A percentile compares a stretch with the other conserved stretches of the same genome.
These are phyloP conservation scores for Clepsis dumicolana DNA, from an alignment of 2,888 invertebrate genomes.

Conservation along the genomic window DNA sequence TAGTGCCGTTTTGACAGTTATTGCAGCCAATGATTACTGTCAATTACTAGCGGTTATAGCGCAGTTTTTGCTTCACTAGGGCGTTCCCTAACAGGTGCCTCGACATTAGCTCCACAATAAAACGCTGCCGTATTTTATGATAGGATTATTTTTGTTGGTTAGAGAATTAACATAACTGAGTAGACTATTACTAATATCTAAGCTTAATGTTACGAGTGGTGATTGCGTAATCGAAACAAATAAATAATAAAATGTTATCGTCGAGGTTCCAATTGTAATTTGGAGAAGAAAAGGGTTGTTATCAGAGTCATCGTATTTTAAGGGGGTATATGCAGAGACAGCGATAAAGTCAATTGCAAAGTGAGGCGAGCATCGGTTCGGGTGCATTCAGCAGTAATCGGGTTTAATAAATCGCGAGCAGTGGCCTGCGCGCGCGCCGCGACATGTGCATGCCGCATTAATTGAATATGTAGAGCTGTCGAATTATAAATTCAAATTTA, in stretches of 20 bases:
- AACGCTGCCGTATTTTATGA: constrained; percentile 50
- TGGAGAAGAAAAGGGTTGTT: constrained; percentile 49
- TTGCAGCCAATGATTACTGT: constrained; percentile 81
- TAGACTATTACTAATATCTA: constrained; percentile 14
- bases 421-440: constrained; percentile 48
- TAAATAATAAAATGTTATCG: constrained; percentile 11
- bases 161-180: constrained; percentile 31
- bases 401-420: constrained; percentile 69
- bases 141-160: constrained; percentile 49
- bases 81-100: constrained; percentile 72
- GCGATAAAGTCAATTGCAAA: constrained; percentile 67
- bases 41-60: constrained; percentile 73
- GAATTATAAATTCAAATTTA: not conserved
- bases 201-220: constrained; percentile 1
- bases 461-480: constrained; percentile 61
- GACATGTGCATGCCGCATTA: constrained; percentile 77
- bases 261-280: constrained; percentile 3
- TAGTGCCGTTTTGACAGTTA: constrained; percentile 84
- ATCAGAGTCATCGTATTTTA: constrained; percentile 59
- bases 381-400: constrained; percentile 68
- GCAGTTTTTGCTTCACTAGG: constrained; percentile 67
- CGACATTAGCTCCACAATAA: constrained; percentile 49
- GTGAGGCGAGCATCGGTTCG: constrained; percentile 66
- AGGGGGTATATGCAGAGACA: constrained; percentile 63
- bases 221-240: constrained; percentile 16